Conservation (phyloP, 1,140 invertebrate genomes). For the Asbolus verrucosus region DNA sequence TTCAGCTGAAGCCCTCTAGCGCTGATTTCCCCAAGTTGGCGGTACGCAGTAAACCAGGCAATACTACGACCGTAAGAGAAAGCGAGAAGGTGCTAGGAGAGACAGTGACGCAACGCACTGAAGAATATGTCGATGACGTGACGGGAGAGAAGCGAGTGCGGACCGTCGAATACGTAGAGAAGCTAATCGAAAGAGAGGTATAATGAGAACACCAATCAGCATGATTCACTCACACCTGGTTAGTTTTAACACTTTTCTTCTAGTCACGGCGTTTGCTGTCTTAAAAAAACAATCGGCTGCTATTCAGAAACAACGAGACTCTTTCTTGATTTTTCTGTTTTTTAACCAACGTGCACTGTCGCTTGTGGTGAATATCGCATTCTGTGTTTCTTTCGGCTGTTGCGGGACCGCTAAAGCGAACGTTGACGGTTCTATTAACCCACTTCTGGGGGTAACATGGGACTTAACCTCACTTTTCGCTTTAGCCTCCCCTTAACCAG, state of each 20-base stretch:
- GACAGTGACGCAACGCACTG: slow-evolving; percentile 86
- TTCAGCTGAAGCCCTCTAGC: slow-evolving; percentile 70
- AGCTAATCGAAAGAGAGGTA: slow-evolving; percentile 96
- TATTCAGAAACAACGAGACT: too few species aligned
- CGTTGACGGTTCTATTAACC: too few species aligned
- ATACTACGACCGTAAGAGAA: slow-evolving; percentile 85
- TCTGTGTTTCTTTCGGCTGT: slow-evolving; percentile 16
- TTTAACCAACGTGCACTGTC: slow-evolving; percentile 9
- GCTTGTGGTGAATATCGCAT: slow-evolving; percentile 18
- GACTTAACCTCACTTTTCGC: too few species aligned
- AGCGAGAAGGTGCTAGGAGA: slow-evolving; percentile 90
- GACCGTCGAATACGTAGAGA: slow-evolving; percentile 93
- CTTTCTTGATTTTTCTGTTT: neutral
- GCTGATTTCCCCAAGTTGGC: slow-evolving; percentile 84
- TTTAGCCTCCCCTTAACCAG: too few species aligned
- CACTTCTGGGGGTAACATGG: too few species aligned
- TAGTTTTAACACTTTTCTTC: slow-evolving; percentile 51
- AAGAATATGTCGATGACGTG: slow-evolving; percentile 87
- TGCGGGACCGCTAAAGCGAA: too few species aligned
- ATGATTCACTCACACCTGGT: slow-evolving; percentile 54
- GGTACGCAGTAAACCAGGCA: slow-evolving; percentile 83
- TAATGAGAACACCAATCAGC: slow-evolving; percentile 57
- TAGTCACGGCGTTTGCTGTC: slow-evolving; percentile 5
- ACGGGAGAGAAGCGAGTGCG: slow-evolving; percentile 87
- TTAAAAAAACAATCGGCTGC: neutral